Base-by-base conservation (phyloP, 2,888 invertebrate species). In the Encarsia formosa region DNA sequence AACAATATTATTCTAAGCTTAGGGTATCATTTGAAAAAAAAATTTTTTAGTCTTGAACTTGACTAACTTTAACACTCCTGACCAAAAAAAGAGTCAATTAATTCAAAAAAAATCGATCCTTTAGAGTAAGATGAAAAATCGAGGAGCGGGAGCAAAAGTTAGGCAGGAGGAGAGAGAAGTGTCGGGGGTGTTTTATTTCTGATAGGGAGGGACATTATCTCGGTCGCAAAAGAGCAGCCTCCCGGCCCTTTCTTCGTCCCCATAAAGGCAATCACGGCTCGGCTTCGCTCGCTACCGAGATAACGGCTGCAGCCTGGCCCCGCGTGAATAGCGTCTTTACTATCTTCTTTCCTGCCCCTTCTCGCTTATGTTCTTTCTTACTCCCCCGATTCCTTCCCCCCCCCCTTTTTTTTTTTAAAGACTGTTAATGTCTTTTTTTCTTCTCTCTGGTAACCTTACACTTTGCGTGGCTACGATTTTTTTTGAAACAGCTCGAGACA, bases 211-310 rank as follows among this genome's bases (percentile, higher is more conserved):
- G 70, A 72, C 73, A 74, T 73, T 73, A 74, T 74, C 73, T 70
- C 70, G 60, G 65, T 66, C 64, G 69, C 71, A 70, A 73, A 74
- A 69, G 73, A 72, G n/a, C n/a, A n/a, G n/a, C n/a, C n/a, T n/a
- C n/a, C n/a, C n/a, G n/a, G n/a, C 71, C 70, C 70, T 73, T 73
- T 74, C 73, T 72, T 72, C 72, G n/a, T n/a, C 73, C 71, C 72
- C 70, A 73, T 73, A 73, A 73, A 73, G 69, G 73, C 73, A 74
- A 74, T 73, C 73, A 71, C 68, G 73, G 70, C 69, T n/a, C n/a
- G n/a, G n/a, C n/a, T 70, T 73, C 71, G 69, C 45, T 46, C 29
- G 18, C 19, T 19, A 61, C 65, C 65, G 65, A 73, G 73, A 74
- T 74, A 74, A 73, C 73, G 65, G n/a, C 59, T 31, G 59, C 59